Percentiles rank a stretch among this genome's conserved stretches.
Evolutionary conservation across 2,797 vertebrate genomes (phyloP).

Genomic region (Sebastes hubbsi): DNA sequence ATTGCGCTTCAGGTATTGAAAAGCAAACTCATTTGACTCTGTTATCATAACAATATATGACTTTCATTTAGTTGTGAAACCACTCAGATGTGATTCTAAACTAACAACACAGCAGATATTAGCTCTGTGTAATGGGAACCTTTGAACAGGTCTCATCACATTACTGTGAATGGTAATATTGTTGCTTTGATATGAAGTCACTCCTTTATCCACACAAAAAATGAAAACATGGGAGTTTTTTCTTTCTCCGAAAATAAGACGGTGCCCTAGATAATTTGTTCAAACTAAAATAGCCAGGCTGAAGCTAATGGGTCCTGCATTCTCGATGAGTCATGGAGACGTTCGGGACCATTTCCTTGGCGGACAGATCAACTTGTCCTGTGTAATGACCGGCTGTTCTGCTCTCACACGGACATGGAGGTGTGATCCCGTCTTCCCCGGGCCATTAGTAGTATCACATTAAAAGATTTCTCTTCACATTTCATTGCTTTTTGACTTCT

Average conservation of each 20-base stretch:
- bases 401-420: background rate
- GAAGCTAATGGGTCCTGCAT: background rate
- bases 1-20: background rate
- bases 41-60: background rate
- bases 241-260: background rate
- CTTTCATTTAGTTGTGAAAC: background rate
- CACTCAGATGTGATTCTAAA: background rate
- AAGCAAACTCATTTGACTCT: background rate
- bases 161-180: constrained; percentile 9
- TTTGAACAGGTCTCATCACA: constrained; percentile 25
- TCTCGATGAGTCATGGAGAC: constrained; percentile 12
- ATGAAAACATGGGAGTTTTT: background rate
- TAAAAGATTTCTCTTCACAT: background rate
- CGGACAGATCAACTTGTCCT: background rate
- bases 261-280: background rate
- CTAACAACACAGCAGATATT: background rate
- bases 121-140: background rate
- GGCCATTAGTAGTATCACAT: background rate
- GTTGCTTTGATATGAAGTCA: constrained; percentile 29
- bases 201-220: background rate
- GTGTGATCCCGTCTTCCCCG: background rate
- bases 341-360: constrained; percentile 33
- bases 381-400: constrained; percentile 6
- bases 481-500: background rate
- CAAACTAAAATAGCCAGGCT: background rate